Evolutionary conservation across 2,888 invertebrate genomes (phyloP).

Genomic region (Cryptus viduatorius): DNA sequence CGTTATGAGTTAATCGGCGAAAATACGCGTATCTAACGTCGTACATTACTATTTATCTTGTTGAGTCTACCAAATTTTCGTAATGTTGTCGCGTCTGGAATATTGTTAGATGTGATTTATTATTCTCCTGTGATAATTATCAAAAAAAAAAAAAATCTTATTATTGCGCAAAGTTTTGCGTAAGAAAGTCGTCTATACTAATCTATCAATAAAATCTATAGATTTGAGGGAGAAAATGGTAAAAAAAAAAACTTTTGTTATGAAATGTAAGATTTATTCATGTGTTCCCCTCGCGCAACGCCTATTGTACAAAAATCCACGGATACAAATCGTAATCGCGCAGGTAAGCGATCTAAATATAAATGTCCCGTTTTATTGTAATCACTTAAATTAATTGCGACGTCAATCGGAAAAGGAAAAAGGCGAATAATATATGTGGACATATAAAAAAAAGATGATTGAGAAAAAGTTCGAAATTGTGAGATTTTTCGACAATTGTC

Average conservation of each 20-base stretch:
- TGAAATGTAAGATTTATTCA: constrained; percentile 11
- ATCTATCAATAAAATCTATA: background rate
- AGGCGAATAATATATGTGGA: background rate
- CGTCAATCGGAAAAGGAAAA: background rate
- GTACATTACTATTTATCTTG: background rate
- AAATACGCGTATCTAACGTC: background rate
- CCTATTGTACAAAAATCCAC: constrained; percentile 45
- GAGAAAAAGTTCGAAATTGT: background rate
- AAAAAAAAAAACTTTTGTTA: background rate
- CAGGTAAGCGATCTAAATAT: constrained; percentile 8
- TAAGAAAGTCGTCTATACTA: too few relatives aligned
- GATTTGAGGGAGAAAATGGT: background rate
- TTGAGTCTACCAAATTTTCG: background rate
- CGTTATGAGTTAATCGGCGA: background rate
- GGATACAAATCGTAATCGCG: constrained; percentile 16
- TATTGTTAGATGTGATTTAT: background rate
- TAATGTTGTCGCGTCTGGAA: background rate
- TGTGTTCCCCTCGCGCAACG: constrained; percentile 18
- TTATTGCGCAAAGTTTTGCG: too few relatives aligned
- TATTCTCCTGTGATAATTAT: background rate
- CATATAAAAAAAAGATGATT: background rate
- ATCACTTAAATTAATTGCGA: background rate
- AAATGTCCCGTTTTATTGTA: background rate
- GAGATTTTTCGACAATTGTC: background rate
- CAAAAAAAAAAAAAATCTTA: too few relatives aligned